A percentile compares a stretch with the other conserved stretches of the same genome.
phyloP scores from a whole-genome alignment of 2,888 invertebrate genomes.

The Philopedon plagiatum region DNA sequence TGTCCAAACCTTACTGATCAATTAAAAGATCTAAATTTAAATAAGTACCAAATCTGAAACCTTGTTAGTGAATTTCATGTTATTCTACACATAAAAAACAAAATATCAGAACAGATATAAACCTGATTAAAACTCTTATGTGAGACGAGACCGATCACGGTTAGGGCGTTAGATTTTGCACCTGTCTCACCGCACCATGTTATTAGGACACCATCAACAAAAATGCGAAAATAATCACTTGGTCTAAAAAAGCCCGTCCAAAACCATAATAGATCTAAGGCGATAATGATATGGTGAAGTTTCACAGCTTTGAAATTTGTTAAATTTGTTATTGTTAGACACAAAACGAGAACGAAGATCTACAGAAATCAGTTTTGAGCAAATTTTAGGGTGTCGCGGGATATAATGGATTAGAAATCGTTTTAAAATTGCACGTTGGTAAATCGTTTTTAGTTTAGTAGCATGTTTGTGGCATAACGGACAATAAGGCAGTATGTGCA shows the following conservation, averaged over 20 bases:
- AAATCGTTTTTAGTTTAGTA: too few relatives aligned
- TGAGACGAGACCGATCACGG: too few relatives aligned
- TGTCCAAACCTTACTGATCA: too few relatives aligned
- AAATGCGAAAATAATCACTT: slow-evolving; percentile 36
- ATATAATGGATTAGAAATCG: slow-evolving; percentile 26
- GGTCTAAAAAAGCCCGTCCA: slow-evolving; percentile 13
- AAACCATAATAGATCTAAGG: slow-evolving; percentile 34
- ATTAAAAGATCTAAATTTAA: too few relatives aligned
- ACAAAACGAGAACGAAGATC: slow-evolving; percentile 2
- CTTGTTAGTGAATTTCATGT: too few relatives aligned
- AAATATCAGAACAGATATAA: too few relatives aligned
- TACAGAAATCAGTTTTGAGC: neutral
- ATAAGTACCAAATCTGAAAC: too few relatives aligned
- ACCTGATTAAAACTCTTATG: too few relatives aligned
- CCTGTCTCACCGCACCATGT: slow-evolving; percentile 28
- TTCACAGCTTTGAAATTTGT: slow-evolving; percentile 28
- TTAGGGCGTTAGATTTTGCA: slow-evolving; percentile 30
- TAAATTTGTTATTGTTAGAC: slow-evolving; percentile 24
- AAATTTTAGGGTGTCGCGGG: slow-evolving; percentile 6
- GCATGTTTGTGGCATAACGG: too few relatives aligned
- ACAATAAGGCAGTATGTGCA: too few relatives aligned
- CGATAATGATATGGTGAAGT: slow-evolving; percentile 32
- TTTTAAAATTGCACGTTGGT: slow-evolving; percentile 11
- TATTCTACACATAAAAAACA: too few relatives aligned
- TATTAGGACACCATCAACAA: slow-evolving; percentile 32